Percentiles rank a stretch among this genome's conserved stretches.
Evolutionary conservation across 2,113 vertebrate genomes (phyloP).

Genomic region (Vulpes ferrilata): DNA sequence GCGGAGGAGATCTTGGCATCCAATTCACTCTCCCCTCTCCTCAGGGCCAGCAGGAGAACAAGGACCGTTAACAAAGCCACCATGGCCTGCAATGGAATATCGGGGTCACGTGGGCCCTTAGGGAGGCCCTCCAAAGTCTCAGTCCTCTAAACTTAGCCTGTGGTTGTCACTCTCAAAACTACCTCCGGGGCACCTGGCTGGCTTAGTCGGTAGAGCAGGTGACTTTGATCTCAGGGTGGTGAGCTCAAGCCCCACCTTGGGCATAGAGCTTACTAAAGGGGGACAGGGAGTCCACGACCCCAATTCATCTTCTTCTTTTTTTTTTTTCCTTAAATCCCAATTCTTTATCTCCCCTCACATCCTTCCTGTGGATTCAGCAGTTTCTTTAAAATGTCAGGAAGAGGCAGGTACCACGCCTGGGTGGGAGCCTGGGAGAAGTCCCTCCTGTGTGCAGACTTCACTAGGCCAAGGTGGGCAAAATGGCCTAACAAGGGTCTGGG

Average conservation of each 20-base stretch:
- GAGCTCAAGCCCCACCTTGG: not conserved
- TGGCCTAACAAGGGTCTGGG: not conserved
- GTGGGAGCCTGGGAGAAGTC: not conserved
- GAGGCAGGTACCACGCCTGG: not conserved
- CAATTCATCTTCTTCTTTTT: not conserved
- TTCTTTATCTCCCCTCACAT: not conserved
- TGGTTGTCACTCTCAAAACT: not conserved
- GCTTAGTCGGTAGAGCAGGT: not conserved
- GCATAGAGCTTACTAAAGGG: not conserved
- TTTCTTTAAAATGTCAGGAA: constrained; percentile 51
- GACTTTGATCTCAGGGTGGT: not conserved
- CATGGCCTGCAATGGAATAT: constrained; percentile 77
- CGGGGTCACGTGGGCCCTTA: not conserved
- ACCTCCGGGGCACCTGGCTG: not conserved
- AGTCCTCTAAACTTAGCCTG: constrained; percentile 26
- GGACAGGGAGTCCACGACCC: too few relatives aligned
- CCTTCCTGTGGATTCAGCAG: constrained; percentile 47
- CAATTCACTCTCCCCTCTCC: constrained; percentile 38
- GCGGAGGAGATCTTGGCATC: constrained; percentile 2
- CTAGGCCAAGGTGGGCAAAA: not conserved
- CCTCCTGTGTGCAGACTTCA: not conserved
- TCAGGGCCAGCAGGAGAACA: constrained; percentile 73
- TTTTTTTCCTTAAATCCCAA: not conserved
- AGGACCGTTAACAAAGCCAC: constrained; percentile 60
- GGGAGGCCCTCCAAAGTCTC: not conserved